Base-by-base conservation (phyloP, 2,888 invertebrate genomes). In the Drosophila aldrichi region DNA sequence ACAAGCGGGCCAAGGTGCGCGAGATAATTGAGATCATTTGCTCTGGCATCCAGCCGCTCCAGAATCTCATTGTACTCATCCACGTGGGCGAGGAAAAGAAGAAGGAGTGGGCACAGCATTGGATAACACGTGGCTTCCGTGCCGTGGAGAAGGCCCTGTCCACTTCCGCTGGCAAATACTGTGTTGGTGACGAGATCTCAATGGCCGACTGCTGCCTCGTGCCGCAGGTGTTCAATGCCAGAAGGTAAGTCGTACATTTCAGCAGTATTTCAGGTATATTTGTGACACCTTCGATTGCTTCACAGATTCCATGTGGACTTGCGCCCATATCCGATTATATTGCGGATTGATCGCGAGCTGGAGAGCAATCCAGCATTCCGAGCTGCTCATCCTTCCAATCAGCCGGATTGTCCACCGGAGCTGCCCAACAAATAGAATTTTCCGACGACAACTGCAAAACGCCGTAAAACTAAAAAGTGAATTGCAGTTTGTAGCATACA, bases 401-500 rank as follows among this genome's bases (percentile, higher is more conserved):
- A 99, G 94, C 98, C 98, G 5, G 99, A 99, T 94, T 98, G 98
- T 92, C 98, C 98, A 48, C 97, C 97, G 9, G 97, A 97, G 95
- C 95, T 85, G 96, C 96, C 92, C 96, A 96, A 94, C 96, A 95
- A 94, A 92, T 91, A 91, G 90, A 92, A 91, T 90, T 92, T 91
- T 68, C 91, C 91, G 91, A 82, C 89, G 78, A 84, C 91, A 91
- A 91, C 91, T 91, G 91, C 91, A 86, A 91, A 92, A 69, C 92
- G 92, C 76, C 89, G 91, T 70, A 92, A 92, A 77, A 92, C 89
- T 41, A 92, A 92, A 73, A 91, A 91, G 79, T 92, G 74, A 86
- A 81, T 91, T 90, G 91, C 91, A 89, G 88, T 90, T 91, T 77
- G 74, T 84, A 63, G 46, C 32, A 62, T 40, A 65, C 60, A 65